Base-by-base conservation (phyloP, 1,140 invertebrate genomes). In the Pseudobourletiella spinata region DNA sequence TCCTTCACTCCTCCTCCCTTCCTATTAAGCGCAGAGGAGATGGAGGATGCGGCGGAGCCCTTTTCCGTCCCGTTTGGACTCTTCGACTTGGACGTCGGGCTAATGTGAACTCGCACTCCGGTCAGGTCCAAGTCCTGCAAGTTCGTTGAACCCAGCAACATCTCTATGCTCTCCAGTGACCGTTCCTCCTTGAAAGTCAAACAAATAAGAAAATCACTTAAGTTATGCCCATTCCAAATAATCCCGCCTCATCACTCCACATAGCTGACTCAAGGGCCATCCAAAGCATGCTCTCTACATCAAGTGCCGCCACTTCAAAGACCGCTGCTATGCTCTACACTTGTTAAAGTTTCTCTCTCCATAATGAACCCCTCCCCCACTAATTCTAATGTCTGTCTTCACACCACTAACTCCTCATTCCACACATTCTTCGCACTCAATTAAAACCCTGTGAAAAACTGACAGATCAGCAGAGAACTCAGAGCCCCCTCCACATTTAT, bases 81-180 rank as follows among this genome's bases (percentile, higher is more conserved):
- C 46, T 63, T 63, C 28, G 48, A 26, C 43, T 57, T 57, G 18
- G 60, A 66, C 32, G 51, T 54, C 18, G 64, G 56, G 50, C 59
- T 66, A 22, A 69, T 57, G 51, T 69, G 67, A 50, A 69, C 46
- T 24, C 64, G 58, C 15, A 69, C 61, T 44, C 61, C 61, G 11
- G 67, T 61, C 30, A 66, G 28, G 54, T 69, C 67, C 52, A 69
- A 59, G 44, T 69, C 67, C 64, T 69, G 67, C 0, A 69, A 39
- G 51, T 61, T 59, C 24, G 67, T 55, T 50, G 64, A 64, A 26
- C 51, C 18, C 24, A 69, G 63, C 25, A 69, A 51, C 26, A 25
- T 58, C 35, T 69, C 64, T 32, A 69, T 28, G 44, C 48, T 55
- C 20, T 66, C 67, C 58, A 69, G 35, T 26, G 67, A 66, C 44